Evolutionary conservation across 1,140 invertebrate species (phyloP), one percentile per base, ranked within the genome.

Genomic region (Scaptomyza hsui): DNA sequence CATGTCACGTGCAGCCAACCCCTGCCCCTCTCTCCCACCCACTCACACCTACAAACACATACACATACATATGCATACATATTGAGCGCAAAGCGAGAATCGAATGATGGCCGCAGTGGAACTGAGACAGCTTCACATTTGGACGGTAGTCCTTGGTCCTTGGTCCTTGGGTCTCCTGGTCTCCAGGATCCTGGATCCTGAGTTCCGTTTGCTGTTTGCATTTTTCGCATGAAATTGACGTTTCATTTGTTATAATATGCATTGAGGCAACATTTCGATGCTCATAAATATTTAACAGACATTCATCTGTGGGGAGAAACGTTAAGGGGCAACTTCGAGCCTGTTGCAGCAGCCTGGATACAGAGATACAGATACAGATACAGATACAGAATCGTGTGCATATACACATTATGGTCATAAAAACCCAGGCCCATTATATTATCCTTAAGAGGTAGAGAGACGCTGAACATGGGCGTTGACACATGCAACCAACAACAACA

Each of bases 171-270:
- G 12, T 5, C 24, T 24, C 24, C 24, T 24, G 3, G 32, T 37
- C 32, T 37, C 32, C 32, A 4, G 32, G 32, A 9, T 5, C 12
- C 41, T 21, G 45, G 15, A 32, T 19, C 35, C 37, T 29, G 24
- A n/a, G 37, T 37, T 39, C 41, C 64, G 59, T 47, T 47, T 52
- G 52, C 60, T 63, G 61, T 73, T 82, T 81, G 70, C 64, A 77
- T 77, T 71, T 77, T 81, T 71, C 57, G 69, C 73, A 73, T 74
- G 74, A 81, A 81, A 81, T 67, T 82, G 78, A 81, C 78, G 74
- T 82, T 82, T 81, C 78, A 82, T 77, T 81, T 81, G 70, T 81
- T 82, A 81, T 77, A 81, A 77, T 76, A 82, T 82, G 73, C 73
- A 81, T 70, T 77, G 73, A 81, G 78, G 78, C 78, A 81, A 81